A percentile compares a stretch with the other conserved stretches of the same genome.
These are phyloP conservation scores for Pseudobourletiella spinata DNA, from an alignment of 1,140 invertebrate species.

Conservation along the genomic window DNA sequence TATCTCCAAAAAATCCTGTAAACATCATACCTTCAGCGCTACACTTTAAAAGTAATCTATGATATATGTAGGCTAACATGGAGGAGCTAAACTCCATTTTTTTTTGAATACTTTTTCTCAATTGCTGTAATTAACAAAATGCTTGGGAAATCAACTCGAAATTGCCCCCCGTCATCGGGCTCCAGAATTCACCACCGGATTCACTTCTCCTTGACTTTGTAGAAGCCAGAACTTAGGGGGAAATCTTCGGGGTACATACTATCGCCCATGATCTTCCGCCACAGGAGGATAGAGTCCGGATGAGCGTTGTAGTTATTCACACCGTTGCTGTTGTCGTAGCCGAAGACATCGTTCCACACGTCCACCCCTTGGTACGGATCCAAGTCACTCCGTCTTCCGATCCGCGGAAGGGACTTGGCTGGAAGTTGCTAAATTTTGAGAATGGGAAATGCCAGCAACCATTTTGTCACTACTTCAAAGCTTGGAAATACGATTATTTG, in stretches of 20 bases:
- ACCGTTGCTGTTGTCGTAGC: background rate
- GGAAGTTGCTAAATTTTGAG: background rate
- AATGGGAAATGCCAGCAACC: background rate
- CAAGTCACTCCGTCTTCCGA: background rate
- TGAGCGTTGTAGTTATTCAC: background rate
- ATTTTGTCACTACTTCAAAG: background rate
- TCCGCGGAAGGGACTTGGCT: conserved; percentile 1
- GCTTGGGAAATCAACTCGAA: too few species aligned
- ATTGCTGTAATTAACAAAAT: too few species aligned
- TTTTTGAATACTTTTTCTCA: too few species aligned
- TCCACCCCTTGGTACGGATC: background rate
- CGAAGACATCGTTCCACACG: background rate
- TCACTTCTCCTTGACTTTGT: background rate
- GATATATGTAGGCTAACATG: too few species aligned
- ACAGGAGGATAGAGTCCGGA: background rate
- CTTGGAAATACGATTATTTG: background rate
- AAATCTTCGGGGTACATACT: background rate
- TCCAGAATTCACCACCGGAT: too few species aligned
- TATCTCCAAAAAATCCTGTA: too few species aligned
- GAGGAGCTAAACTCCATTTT: too few species aligned
- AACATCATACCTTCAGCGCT: too few species aligned
- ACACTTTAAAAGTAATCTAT: too few species aligned
- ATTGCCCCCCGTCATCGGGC: too few species aligned
- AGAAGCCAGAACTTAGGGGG: background rate
- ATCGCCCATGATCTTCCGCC: background rate